Evolutionary conservation across 2,797 vertebrate genomes (phyloP).

Genomic region (Champsocephalus gunnari): DNA sequence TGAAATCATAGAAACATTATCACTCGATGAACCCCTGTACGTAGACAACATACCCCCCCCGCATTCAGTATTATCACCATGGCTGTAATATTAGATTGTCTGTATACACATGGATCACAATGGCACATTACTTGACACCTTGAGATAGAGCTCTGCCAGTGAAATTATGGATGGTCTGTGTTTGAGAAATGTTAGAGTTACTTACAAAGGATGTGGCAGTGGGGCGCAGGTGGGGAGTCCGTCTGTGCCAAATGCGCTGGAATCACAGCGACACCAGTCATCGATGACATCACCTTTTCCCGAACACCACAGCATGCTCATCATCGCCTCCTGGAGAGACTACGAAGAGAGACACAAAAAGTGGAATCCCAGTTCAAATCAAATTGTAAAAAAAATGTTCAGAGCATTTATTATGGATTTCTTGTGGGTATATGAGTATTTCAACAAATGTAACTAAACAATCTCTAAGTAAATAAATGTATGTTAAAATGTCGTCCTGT

Average conservation of each 20-base stretch:
- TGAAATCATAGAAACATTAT: neutral
- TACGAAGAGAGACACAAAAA: slow-evolving; percentile 52
- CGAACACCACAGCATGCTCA: slow-evolving; percentile 98
- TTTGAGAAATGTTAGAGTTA: slow-evolving; percentile 27
- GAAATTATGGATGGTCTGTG: slow-evolving; percentile 48
- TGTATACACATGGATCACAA: neutral
- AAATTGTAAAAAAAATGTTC: no score
- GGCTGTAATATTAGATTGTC: slow-evolving; percentile 10
- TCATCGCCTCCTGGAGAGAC: slow-evolving; percentile 96
- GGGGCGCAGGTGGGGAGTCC: slow-evolving; percentile 97
- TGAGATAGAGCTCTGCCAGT: slow-evolving; percentile 31
- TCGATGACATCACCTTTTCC: slow-evolving; percentile 97
- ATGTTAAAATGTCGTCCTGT: no score
- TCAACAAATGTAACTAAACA: no score
- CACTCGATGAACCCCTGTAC: neutral
- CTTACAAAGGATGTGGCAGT: slow-evolving; percentile 93
- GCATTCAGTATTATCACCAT: neutral
- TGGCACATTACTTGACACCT: slow-evolving; percentile 1
- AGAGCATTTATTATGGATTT: no score
- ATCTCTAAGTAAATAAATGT: no score
- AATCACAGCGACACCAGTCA: slow-evolving; percentile 98
- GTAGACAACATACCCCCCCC: neutral
- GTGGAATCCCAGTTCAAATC: no score
- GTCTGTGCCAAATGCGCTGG: slow-evolving; percentile 92
- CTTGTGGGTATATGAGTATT: no score